Percentiles rank a stretch among this genome's conserved stretches.
These are phyloP conservation scores for Tinea semifulvella DNA, from an alignment of 2,888 invertebrate species.

Conservation along the genomic window DNA sequence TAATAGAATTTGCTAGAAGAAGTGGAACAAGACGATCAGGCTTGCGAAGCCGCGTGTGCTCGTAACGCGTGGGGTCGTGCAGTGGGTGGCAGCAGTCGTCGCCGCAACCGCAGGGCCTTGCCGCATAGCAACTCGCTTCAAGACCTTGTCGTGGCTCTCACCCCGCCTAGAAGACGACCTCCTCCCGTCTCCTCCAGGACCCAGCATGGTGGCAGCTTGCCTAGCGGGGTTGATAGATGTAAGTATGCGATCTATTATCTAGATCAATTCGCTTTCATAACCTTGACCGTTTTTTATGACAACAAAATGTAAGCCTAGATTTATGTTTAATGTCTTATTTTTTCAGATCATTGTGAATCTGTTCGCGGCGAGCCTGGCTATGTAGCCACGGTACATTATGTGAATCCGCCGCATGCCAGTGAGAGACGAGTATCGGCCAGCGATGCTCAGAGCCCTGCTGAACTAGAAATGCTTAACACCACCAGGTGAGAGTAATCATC, in stretches of 20 bases:
- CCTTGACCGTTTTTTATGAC: neutral
- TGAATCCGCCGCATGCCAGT: conserved; percentile 57
- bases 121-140: conserved; percentile 68
- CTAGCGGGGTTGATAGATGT: conserved; percentile 58
- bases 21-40: conserved; percentile 79
- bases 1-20: conserved; percentile 76
- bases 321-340: neutral
- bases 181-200: conserved; percentile 48
- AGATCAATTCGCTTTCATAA: neutral
- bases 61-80: conserved; percentile 34
- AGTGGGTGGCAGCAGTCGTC: conserved; percentile 47
- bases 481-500: conserved; percentile 9
- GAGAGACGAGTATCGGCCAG: conserved; percentile 57
- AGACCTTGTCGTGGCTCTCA: conserved; percentile 65
- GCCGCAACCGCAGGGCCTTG: conserved; percentile 40
- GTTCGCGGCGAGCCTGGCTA: conserved; percentile 31
- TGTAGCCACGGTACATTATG: conserved; percentile 60
- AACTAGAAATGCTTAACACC: conserved; percentile 18
- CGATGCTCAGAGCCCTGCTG: conserved; percentile 39
- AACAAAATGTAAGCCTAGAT: no score
- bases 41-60: conserved; percentile 54
- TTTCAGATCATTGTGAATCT: conserved; percentile 24
- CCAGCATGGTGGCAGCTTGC: conserved; percentile 57
- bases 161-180: conserved; percentile 33
- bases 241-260: conserved; percentile 19